Conservation (phyloP, 2,797 vertebrate species). For the Aphelocoma californica region DNA sequence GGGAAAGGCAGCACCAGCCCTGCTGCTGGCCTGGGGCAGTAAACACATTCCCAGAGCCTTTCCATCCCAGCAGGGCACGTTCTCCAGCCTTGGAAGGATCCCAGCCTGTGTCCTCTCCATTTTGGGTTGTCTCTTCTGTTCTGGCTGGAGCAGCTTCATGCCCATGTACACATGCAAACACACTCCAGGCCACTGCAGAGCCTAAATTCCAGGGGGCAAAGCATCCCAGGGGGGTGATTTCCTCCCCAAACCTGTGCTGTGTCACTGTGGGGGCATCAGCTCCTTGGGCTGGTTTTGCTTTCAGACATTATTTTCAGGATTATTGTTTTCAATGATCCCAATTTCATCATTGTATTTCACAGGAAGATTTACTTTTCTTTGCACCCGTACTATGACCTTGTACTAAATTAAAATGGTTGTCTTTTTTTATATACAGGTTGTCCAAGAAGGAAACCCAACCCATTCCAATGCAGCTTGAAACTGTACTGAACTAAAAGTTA, state of each 20-base stretch:
- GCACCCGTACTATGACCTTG: neutral
- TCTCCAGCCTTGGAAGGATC: neutral
- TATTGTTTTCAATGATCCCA: neutral
- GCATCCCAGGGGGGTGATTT: fast-evolving
- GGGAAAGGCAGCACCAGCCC: neutral
- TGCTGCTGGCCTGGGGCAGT: neutral
- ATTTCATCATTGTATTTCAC: neutral
- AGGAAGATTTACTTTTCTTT: neutral
- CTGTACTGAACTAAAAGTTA: neutral
- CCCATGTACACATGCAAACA: fast-evolving
- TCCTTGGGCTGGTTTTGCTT: neutral
- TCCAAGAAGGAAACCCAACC: neutral
- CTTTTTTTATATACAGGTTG: neutral
- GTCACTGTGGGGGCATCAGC: fast-evolving
- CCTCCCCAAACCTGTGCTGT: neutral
- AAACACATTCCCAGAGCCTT: neutral
- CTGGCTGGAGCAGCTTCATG: neutral
- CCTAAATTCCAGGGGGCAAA: neutral
- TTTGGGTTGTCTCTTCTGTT: neutral
- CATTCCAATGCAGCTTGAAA: neutral
- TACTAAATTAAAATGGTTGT: neutral
- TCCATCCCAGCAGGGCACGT: neutral
- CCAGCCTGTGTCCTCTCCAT: neutral
- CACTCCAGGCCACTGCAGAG: neutral
- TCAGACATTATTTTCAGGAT: neutral